Evolutionary conservation across 2,113 vertebrate species (phyloP).

Genomic region (Chloropsis cyanopogon): DNA sequence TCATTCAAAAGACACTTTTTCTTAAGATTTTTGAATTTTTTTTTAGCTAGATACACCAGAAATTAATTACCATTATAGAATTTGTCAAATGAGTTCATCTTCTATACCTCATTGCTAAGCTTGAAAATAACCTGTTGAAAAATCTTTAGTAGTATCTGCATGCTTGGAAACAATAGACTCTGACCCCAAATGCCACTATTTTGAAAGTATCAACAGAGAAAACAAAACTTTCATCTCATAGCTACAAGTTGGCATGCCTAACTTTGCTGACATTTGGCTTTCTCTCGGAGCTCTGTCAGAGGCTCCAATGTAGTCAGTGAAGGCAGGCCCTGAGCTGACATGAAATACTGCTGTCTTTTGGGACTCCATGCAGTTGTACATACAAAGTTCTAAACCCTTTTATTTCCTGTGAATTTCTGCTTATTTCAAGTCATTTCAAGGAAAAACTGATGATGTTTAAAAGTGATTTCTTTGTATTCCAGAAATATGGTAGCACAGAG

Average conservation of each 20-base stretch:
- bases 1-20: neutral
- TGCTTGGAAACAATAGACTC: neutral
- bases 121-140: neutral
- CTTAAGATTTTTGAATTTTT: neutral
- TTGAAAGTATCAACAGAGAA: neutral
- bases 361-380: neutral
- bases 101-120: neutral
- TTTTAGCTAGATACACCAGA: neutral
- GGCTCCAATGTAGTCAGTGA: fast-evolving
- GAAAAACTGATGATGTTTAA: neutral
- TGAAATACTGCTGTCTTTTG: neutral
- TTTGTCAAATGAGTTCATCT: neutral
- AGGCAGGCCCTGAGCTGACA: neutral
- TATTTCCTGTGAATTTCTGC: neutral
- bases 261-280: neutral
- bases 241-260: neutral
- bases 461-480: neutral
- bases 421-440: neutral
- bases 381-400: neutral
- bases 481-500: neutral
- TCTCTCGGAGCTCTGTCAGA: neutral
- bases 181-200: neutral
- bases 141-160: neutral
- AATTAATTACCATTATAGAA: neutral
- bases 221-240: neutral